A percentile compares a stretch with the other conserved stretches of the same genome.
Evolutionary conservation across 1,140 invertebrate genomes (phyloP).

Genomic region (Procambarus clarkii): DNA sequence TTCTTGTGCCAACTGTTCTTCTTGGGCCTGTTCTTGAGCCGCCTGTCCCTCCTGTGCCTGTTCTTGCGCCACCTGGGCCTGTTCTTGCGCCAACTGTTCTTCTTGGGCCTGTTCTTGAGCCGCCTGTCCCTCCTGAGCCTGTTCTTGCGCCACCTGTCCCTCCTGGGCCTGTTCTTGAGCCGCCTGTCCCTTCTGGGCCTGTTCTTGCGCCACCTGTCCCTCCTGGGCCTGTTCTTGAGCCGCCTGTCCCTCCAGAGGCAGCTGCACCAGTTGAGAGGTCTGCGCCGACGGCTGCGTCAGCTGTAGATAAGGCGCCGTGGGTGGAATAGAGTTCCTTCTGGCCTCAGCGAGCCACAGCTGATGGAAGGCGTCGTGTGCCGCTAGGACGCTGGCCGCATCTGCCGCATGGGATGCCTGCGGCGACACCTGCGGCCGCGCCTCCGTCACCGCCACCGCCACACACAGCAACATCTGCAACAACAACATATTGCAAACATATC

Average conservation of each 20-base stretch:
- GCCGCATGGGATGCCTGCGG: too few species aligned
- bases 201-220: neutral
- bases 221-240: neutral
- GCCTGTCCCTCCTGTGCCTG: too few species aligned
- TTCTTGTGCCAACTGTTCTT: neutral
- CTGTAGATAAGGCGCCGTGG: neutral
- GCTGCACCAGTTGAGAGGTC: too few species aligned
- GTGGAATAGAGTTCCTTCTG: neutral
- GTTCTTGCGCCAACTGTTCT: too few species aligned
- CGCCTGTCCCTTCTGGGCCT: neutral
- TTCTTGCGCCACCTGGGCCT: too few species aligned
- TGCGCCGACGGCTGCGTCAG: too few species aligned
- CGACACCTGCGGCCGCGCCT: neutral
- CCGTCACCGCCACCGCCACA: neutral
- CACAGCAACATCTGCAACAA: neutral
- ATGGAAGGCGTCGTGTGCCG: neutral
- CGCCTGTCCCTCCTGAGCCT: too few species aligned
- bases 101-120: too few species aligned
- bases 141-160: too few species aligned
- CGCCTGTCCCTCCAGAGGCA: too few species aligned
- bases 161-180: neutral
- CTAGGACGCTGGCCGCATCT: neutral
- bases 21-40: neutral
- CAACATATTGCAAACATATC: too few species aligned
- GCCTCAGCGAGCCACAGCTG: neutral